A percentile compares a stretch with the other conserved stretches of the same genome.
These are phyloP conservation scores for Eurois occulta DNA, from an alignment of 2,888 invertebrate genomes.

Conservation along the genomic window DNA sequence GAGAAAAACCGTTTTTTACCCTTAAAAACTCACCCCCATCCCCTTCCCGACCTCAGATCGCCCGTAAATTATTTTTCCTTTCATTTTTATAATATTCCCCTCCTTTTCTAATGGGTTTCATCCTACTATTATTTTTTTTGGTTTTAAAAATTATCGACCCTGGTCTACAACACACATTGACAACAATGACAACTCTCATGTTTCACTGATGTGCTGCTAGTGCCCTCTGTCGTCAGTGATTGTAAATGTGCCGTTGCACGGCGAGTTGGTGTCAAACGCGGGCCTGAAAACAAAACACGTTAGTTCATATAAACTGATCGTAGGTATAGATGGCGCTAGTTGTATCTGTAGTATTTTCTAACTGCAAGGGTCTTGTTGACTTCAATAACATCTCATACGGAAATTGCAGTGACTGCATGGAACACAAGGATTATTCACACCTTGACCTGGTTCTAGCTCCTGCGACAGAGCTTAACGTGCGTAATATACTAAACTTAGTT, in stretches of 20 bases:
- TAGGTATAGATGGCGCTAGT: conserved; percentile 70
- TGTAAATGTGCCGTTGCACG: conserved; percentile 86
- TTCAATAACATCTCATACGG: conserved; percentile 51
- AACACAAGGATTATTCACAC: conserved; percentile 53
- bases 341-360: conserved; percentile 1
- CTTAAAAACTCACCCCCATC: too few species aligned
- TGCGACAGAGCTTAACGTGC: conserved; percentile 25
- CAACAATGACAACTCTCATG: conserved; percentile 43
- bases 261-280: conserved; percentile 76
- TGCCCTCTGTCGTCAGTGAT: conserved; percentile 85
- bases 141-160: too few species aligned
- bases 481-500: conserved; percentile 35
- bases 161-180: conserved; percentile 48
- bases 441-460: conserved; percentile 57
- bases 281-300: conserved; percentile 74
- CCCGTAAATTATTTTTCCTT: too few species aligned
- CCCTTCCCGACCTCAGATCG: too few species aligned
- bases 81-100: too few species aligned
- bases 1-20: too few species aligned
- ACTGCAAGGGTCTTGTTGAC: conserved; percentile 28
- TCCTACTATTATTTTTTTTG: too few species aligned
- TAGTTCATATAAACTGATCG: conserved; percentile 31
- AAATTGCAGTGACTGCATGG: conserved; percentile 53
- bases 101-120: too few species aligned
- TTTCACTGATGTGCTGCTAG: conserved; percentile 65